These are phyloP conservation scores for Toxonevra muliebris DNA, from an alignment of 2,888 invertebrate genomes.

Conservation along the genomic window DNA sequence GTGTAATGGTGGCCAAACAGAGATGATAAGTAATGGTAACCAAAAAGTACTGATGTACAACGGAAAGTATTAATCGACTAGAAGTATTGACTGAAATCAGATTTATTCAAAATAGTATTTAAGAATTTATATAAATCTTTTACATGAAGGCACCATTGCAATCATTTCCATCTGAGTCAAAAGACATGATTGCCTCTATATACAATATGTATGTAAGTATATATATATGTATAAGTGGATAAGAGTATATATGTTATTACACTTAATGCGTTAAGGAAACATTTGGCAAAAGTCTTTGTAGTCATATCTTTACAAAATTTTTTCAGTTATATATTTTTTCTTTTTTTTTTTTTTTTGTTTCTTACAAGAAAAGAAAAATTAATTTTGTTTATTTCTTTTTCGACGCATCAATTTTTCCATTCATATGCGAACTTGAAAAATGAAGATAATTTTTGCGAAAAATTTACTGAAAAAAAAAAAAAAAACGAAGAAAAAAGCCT, in stretches of 20 bases:
- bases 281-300: constrained; percentile 18
- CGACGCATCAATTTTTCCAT: too few relatives aligned
- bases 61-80: too few relatives aligned
- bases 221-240: neutral
- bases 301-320: neutral
- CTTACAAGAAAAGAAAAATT: neutral
- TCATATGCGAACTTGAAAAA: too few relatives aligned
- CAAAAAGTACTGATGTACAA: too few relatives aligned
- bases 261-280: constrained; percentile 21
- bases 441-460: too few relatives aligned
- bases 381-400: neutral
- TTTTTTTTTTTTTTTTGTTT: neutral
- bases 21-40: too few relatives aligned
- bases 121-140: too few relatives aligned
- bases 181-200: neutral
- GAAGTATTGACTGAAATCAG: too few relatives aligned
- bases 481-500: too few relatives aligned
- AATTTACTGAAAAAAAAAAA: too few relatives aligned
- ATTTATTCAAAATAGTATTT: too few relatives aligned
- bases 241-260: neutral
- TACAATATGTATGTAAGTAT: constrained; percentile 5
- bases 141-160: neutral
- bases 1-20: too few relatives aligned
- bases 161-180: constrained; percentile 12
- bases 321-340: neutral